These are phyloP conservation scores for Pogonus chalceus DNA, from an alignment of 1,140 invertebrate genomes.

Conservation along the genomic window DNA sequence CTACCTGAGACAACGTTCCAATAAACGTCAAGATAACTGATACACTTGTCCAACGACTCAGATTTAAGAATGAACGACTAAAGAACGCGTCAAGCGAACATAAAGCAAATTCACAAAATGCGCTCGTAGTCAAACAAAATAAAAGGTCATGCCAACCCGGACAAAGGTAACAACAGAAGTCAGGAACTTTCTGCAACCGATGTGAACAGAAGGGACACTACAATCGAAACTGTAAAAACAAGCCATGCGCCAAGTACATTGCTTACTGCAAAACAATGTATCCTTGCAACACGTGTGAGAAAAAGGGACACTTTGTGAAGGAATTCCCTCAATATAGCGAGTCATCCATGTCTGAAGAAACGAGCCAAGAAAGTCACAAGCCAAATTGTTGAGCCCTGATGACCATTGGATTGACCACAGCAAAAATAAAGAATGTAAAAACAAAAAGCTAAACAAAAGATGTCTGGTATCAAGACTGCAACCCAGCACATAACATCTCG, in stretches of 20 bases:
- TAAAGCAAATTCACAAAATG: too few species aligned
- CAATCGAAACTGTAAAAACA: too few species aligned
- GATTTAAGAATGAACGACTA: constrained; percentile 18
- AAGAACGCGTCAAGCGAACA: constrained; percentile 3
- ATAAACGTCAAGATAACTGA: constrained; percentile 10
- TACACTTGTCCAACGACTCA: constrained; percentile 15
- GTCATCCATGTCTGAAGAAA: too few species aligned
- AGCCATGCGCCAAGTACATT: constrained; percentile 16
- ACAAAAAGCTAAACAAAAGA: background rate
- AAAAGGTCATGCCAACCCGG: too few species aligned
- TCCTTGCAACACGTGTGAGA: constrained; percentile 16
- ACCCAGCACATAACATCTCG: constrained; percentile 20
- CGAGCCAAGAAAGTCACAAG: constrained; percentile 7
- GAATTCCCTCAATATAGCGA: too few species aligned
- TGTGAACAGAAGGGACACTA: too few species aligned
- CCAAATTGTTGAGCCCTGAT: constrained; percentile 13
- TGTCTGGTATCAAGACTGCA: constrained; percentile 21
- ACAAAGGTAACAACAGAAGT: too few species aligned
- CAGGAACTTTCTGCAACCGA: too few species aligned
- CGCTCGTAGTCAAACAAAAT: too few species aligned
- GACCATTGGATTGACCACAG: constrained; percentile 16
- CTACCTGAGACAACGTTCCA: constrained; percentile 18
- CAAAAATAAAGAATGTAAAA: constrained; percentile 11
- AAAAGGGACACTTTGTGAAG: constrained; percentile 17
- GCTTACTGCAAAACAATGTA: constrained; percentile 21